Evolutionary conservation across 2,113 vertebrate genomes (phyloP).

Genomic region (Pygoscelis adeliae): DNA sequence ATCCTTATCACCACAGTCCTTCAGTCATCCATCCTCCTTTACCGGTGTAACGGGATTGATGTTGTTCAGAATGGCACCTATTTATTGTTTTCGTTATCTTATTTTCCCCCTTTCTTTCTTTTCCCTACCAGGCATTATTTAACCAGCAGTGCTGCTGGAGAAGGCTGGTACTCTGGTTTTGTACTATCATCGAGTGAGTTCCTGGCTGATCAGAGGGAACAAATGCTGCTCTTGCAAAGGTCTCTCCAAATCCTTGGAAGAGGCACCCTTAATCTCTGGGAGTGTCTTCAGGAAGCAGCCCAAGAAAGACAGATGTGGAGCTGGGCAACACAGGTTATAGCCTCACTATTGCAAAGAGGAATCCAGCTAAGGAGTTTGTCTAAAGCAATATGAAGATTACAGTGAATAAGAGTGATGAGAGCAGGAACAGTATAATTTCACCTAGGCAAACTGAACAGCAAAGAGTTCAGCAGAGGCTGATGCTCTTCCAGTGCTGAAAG

Average conservation of each 20-base stretch:
- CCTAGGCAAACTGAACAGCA: neutral
- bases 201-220: neutral
- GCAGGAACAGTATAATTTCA: neutral
- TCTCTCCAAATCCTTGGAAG: neutral
- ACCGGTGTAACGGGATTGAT: neutral
- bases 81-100: neutral
- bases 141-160: neutral
- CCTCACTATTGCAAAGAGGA: neutral
- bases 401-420: neutral
- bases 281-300: neutral
- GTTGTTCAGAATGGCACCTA: neutral
- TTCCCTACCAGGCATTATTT: neutral
- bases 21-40: neutral
- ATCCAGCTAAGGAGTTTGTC: neutral
- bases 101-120: neutral
- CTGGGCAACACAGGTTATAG: neutral
- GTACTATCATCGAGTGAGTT: accelerated
- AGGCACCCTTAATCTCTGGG: neutral
- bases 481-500: neutral
- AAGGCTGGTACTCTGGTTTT: neutral
- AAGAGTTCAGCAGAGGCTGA: neutral
- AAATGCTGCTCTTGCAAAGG: neutral
- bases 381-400: neutral
- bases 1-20: neutral
- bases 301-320: neutral